These are phyloP conservation scores for Limnephilus lunatus DNA, from an alignment of 2,888 invertebrate species.

Conservation along the genomic window DNA sequence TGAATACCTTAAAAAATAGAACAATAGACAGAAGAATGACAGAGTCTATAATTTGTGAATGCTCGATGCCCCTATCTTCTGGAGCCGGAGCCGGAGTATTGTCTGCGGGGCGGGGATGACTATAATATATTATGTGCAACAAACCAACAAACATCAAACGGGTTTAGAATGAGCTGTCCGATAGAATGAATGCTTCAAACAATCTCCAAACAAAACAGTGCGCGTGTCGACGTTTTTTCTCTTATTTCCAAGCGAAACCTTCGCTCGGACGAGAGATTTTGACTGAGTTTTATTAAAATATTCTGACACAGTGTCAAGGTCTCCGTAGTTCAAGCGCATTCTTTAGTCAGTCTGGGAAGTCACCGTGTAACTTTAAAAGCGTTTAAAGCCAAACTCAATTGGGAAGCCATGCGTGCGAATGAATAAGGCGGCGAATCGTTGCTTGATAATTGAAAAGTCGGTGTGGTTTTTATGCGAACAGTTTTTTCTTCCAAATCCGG, in stretches of 20 bases:
- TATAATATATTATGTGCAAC: constrained; percentile 7
- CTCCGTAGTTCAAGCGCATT: constrained; percentile 50
- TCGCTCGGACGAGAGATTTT: constrained; percentile 31
- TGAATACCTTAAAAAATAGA: constrained; percentile 28
- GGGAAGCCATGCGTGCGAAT: constrained; percentile 60
- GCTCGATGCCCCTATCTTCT: constrained; percentile 19
- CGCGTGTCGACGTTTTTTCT: not conserved
- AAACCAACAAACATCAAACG: constrained; percentile 9
- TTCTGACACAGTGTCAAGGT: constrained; percentile 60
- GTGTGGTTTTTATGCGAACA: constrained; percentile 41
- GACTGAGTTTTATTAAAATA: constrained; percentile 37
- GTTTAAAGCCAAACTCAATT: constrained; percentile 59
- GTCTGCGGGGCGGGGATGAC: constrained; percentile 22
- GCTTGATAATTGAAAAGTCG: constrained; percentile 64
- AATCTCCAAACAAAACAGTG: constrained; percentile 3
- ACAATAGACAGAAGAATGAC: constrained; percentile 52
- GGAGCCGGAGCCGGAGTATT: constrained; percentile 31
- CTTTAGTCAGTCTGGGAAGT: constrained; percentile 41
- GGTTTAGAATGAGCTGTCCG: constrained; percentile 39
- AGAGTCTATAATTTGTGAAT: constrained; percentile 46
- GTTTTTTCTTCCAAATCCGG: constrained; percentile 49
- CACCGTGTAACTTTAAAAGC: constrained; percentile 52
- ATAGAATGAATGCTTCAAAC: not conserved
- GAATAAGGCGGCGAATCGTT: constrained; percentile 45
- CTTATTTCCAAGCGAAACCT: not conserved